Base-by-base conservation (phyloP, 2,888 invertebrate genomes). In the Ceratothoa steindachneri region DNA sequence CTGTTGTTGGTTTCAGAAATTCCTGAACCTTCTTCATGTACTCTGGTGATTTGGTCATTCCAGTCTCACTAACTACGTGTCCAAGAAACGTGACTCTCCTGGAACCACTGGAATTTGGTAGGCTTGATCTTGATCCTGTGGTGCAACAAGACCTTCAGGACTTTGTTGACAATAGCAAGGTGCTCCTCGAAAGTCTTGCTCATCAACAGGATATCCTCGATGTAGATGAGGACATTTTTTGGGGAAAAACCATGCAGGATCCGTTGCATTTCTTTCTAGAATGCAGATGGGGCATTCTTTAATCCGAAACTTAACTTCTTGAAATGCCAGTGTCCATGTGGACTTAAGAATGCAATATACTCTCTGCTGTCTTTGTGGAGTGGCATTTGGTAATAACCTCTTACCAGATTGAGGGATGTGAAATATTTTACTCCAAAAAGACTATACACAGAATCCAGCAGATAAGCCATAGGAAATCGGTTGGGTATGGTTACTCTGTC, bases 141-240 rank as follows among this genome's bases (percentile, higher is more conserved):
- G 1, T 7, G 1, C 30, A 28, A 2, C 27, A 67, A 22, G 12
- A 30, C 29, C 12, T 29, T 1, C 27, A 67, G 31, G 4, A 28
- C 67, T 29, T 30, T 67, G 2, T 27, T 2, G 1, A 67, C n/a
- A 2, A 67, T 12, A 1, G 24, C 15, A 2, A 67, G 29, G 22
- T 67, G 29, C 15, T 24, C 27, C 9, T 67, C 15, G 29, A 67
- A 67, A 15, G 27, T 2, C 4, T 24, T 29, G 9, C 30, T 30
- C 67, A 67, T 67, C n/a, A 30, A 28, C 1, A 67, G 67, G 12
- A 67, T 29, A 27, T 67, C 67, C 12, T 4, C 67, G 22, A 67
- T 67, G 22, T 67, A 31, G 19, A 67, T 30, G 19, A 67, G 24
- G 15, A 67, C 29, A n/a, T 67, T 67, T 15, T 64, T 64, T 27